Conservation (phyloP, 2,113 vertebrate species). For the Piaya cayana region DNA sequence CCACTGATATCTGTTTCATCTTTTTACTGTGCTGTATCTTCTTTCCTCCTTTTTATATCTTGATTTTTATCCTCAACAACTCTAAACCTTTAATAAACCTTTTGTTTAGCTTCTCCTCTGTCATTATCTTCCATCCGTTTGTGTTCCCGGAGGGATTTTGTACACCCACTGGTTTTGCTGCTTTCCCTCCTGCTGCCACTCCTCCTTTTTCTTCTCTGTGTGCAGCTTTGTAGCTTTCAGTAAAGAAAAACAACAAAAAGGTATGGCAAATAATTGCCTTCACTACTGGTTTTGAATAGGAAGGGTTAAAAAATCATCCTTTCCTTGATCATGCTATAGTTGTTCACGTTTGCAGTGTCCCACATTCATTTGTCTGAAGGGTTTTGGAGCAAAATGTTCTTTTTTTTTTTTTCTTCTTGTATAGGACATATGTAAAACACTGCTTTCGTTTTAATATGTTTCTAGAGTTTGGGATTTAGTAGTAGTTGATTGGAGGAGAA, state of each 20-base stretch:
- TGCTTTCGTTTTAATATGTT: background rate
- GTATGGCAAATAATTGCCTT: background rate
- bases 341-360: background rate
- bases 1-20: accelerated
- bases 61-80: background rate
- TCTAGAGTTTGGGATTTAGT: background rate
- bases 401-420: background rate
- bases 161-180: background rate
- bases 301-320: background rate
- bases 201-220: background rate
- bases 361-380: background rate
- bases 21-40: background rate
- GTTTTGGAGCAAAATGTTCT: background rate
- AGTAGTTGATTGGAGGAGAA: background rate
- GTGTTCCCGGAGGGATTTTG: background rate
- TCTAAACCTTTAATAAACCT: background rate
- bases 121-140: background rate
- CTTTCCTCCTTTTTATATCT: background rate
- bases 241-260: too few relatives aligned
- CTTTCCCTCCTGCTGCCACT: background rate
- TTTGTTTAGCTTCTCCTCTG: background rate
- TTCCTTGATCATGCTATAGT: background rate
- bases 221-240: too few relatives aligned
- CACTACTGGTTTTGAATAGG: background rate
- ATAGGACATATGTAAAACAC: background rate